These are phyloP conservation scores for Anguilla pacifica DNA, from an alignment of 2,797 vertebrate species.

Conservation along the genomic window DNA sequence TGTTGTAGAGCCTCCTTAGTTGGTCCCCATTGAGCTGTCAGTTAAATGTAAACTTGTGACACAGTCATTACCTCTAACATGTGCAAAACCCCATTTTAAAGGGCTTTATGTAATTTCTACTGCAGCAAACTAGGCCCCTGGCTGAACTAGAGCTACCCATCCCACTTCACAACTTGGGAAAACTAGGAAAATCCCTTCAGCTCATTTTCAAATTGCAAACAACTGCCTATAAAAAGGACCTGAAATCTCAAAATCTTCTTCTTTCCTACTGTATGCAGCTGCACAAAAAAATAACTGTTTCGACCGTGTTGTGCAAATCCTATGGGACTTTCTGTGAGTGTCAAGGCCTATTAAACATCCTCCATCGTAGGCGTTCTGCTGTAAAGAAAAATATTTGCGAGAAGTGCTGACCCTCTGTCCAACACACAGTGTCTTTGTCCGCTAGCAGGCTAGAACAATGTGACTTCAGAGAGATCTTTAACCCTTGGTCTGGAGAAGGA, in stretches of 20 bases:
- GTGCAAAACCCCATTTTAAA: neutral
- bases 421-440: conserved; percentile 37
- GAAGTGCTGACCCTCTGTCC: conserved; percentile 30
- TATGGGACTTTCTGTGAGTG: neutral
- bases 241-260: conserved; percentile 8
- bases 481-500: conserved; percentile 22
- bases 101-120: conserved; percentile 1
- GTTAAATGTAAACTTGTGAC: conserved; percentile 5
- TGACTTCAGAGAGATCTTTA: conserved; percentile 30
- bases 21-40: neutral
- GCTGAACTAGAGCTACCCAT: neutral
- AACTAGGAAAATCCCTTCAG: conserved; percentile 7
- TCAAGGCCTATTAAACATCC: conserved; percentile 19
- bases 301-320: neutral
- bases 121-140: neutral
- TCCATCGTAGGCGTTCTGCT: conserved; percentile 26
- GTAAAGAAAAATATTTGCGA: conserved; percentile 39
- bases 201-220: neutral
- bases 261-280: neutral
- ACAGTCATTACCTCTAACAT: neutral
- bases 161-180: neutral
- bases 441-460: conserved; percentile 29
- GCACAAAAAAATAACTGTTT: neutral
- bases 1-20: neutral
- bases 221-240: neutral